phyloP scores from a whole-genome alignment of 2,888 invertebrate species.

The Epinotia nisella region DNA sequence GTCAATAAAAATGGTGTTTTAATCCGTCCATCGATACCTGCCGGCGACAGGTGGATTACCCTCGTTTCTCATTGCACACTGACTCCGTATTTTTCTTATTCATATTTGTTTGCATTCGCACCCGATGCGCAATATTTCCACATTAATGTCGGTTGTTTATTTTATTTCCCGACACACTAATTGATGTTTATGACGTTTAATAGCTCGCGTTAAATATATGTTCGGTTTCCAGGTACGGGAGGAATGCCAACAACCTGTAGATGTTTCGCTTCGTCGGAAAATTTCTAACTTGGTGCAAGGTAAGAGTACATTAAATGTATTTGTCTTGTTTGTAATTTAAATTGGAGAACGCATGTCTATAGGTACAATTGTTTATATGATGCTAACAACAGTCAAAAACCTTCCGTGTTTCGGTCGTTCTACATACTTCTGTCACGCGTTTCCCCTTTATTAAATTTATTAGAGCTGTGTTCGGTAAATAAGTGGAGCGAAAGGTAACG shows the following conservation, averaged over 20 bases:
- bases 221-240: slow-evolving; percentile 75
- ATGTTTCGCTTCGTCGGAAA: slow-evolving; percentile 64
- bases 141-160: slow-evolving; percentile 25
- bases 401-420: slow-evolving; percentile 54
- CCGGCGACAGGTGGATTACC: slow-evolving; percentile 76
- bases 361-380: slow-evolving; percentile 3
- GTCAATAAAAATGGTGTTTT: slow-evolving; percentile 80
- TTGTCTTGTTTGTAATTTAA: not conserved
- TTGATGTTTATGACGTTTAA: slow-evolving; percentile 65
- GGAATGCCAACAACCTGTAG: slow-evolving; percentile 81
- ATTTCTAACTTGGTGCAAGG: slow-evolving; percentile 51
- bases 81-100: slow-evolving; percentile 58
- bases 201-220: slow-evolving; percentile 65
- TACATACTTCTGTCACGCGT: slow-evolving; percentile 65
- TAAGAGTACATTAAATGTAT: not conserved
- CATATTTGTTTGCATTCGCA: slow-evolving; percentile 47
- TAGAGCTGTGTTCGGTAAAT: slow-evolving; percentile 74
- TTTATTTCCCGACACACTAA: slow-evolving; percentile 44
- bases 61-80: slow-evolving; percentile 63
- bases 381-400: slow-evolving; percentile 46
- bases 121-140: slow-evolving; percentile 44
- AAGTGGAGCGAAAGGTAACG: slow-evolving; percentile 71
- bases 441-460: slow-evolving; percentile 79
- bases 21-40: slow-evolving; percentile 81
- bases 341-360: not conserved